These are phyloP conservation scores for Amphipyra berbera DNA, from an alignment of 2,888 invertebrate genomes.

Conservation along the genomic window DNA sequence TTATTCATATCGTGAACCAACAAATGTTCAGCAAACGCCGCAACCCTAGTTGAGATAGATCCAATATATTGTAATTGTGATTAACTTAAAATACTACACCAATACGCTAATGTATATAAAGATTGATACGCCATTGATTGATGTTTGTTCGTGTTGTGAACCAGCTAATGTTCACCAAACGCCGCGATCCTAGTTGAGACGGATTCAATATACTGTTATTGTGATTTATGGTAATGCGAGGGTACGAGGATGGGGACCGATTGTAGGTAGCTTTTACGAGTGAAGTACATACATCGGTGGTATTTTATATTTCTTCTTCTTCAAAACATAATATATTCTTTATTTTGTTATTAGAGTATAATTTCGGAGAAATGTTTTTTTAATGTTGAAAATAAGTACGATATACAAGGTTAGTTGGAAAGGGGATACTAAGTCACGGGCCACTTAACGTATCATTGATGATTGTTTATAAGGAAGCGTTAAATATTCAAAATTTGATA, in stretches of 20 bases:
- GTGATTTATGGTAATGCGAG: constrained; percentile 58
- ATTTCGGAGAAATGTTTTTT: background rate
- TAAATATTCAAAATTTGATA: too few relatives aligned
- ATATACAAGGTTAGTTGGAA: too few relatives aligned
- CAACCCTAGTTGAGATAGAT: constrained; percentile 29
- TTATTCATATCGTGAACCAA: constrained; percentile 6
- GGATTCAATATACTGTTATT: constrained; percentile 42
- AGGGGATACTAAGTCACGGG: too few relatives aligned
- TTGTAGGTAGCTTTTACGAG: constrained; percentile 31
- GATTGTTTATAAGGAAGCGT: too few relatives aligned
- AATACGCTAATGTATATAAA: too few relatives aligned
- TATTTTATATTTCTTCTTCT: constrained; percentile 9
- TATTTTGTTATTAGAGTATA: constrained; percentile 13
- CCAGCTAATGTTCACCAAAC: constrained; percentile 42
- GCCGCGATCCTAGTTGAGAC: constrained; percentile 17
- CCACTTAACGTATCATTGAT: too few relatives aligned
- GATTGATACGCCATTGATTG: constrained; percentile 16
- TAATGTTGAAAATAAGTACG: too few relatives aligned
- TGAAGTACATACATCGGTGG: constrained; percentile 6
- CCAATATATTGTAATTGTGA: constrained; percentile 44
- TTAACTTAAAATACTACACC: constrained; percentile 3
- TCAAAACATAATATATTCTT: constrained; percentile 17
- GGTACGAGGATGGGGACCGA: constrained; percentile 22
- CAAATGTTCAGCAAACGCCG: constrained; percentile 42
- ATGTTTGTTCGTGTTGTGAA: constrained; percentile 18